phyloP scores from a whole-genome alignment of 2,797 vertebrate species.

The Fringilla coelebs region DNA sequence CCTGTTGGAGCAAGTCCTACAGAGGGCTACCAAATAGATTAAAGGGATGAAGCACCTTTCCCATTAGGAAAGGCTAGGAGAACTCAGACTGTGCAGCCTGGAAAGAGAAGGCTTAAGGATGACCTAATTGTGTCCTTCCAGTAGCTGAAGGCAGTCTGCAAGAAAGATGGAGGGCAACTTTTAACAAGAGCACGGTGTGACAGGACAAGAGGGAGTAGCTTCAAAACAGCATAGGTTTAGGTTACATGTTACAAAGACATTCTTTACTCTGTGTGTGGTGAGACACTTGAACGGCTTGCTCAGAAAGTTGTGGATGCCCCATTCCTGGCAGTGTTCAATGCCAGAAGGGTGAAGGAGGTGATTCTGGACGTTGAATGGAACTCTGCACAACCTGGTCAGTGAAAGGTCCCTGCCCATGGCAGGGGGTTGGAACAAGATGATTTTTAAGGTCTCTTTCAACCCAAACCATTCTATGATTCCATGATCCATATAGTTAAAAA shows the following conservation, averaged over 20 bases:
- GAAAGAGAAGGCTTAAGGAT: not conserved
- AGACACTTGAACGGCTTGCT: not conserved
- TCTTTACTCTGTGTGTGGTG: not conserved
- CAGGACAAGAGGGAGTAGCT: not conserved
- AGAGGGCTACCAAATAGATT: not conserved
- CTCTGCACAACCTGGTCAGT: not conserved
- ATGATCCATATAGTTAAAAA: not conserved
- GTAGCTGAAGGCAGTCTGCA: not conserved
- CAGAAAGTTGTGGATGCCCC: not conserved
- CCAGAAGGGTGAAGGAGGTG: not conserved
- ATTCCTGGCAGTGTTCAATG: not conserved
- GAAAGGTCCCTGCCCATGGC: not conserved
- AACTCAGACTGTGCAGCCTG: not conserved
- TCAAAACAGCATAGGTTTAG: not conserved
- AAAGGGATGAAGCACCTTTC: not conserved
- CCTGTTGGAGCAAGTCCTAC: not conserved
- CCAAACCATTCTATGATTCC: not conserved
- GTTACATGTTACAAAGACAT: not conserved
- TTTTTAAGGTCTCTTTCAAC: not conserved
- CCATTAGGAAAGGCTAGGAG: not conserved
- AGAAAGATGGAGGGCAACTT: not conserved
- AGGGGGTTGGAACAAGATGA: not conserved
- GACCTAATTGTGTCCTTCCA: not conserved
- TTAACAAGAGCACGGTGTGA: not conserved
- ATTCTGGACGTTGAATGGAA: not conserved